These are phyloP conservation scores for Monomorium pharaonis DNA, from an alignment of 1,140 invertebrate genomes.

Conservation along the genomic window DNA sequence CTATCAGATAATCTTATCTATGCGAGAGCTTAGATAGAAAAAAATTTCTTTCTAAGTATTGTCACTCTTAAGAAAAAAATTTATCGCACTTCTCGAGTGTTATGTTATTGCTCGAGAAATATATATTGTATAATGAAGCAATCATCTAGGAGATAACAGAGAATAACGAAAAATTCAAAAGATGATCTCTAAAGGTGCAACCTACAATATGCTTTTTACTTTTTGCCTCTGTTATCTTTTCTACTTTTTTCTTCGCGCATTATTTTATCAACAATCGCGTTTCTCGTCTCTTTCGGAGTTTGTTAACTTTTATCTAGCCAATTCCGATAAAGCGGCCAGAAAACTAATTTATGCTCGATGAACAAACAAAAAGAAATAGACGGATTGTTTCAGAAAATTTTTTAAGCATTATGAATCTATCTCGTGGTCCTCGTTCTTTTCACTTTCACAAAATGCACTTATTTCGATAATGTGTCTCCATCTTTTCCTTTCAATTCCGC, in stretches of 20 bases:
- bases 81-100: background rate
- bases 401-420: background rate
- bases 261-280: too few species aligned
- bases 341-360: background rate
- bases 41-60: background rate
- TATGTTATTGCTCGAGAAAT: background rate
- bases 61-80: background rate
- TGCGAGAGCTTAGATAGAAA: background rate
- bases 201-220: too few species aligned
- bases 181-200: too few species aligned
- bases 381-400: background rate
- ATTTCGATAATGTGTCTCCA: background rate
- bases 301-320: too few species aligned
- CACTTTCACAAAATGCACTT: background rate
- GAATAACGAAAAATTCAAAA: background rate
- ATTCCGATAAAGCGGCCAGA: background rate
- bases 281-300: too few species aligned
- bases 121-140: background rate
- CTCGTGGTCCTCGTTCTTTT: background rate
- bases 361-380: background rate
- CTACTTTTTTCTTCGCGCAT: too few species aligned
- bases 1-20: background rate
- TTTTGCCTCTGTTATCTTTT: too few species aligned
- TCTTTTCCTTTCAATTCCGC: background rate
- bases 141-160: conserved; percentile 6